A percentile compares a stretch with the other conserved stretches of the same genome.
These are phyloP conservation scores for Siniperca chuatsi DNA, from an alignment of 2,113 vertebrate species.

Conservation along the genomic window DNA sequence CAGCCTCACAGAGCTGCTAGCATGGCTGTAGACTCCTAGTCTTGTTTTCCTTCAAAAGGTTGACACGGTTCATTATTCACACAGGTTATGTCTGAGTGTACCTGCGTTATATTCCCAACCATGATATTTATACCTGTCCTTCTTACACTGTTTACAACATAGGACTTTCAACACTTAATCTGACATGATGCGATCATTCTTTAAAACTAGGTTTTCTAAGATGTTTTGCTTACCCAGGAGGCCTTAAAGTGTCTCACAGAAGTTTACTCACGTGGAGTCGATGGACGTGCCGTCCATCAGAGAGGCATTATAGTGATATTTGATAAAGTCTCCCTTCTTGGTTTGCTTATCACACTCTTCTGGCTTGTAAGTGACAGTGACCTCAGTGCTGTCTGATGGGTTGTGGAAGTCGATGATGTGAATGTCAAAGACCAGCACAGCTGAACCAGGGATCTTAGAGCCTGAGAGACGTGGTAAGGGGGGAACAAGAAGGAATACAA, in stretches of 20 bases:
- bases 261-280: conserved; percentile 93
- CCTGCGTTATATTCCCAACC: too few relatives aligned
- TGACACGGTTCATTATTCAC: too few relatives aligned
- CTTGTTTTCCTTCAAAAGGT: too few relatives aligned
- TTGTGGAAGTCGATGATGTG: conserved; percentile 98
- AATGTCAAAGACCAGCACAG: conserved; percentile 95
- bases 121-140: too few relatives aligned
- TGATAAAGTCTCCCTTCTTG: conserved; percentile 96
- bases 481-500: not conserved
- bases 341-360: conserved; percentile 86
- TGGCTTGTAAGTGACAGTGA: conserved; percentile 88
- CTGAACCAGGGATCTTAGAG: conserved; percentile 94
- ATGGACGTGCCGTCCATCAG: conserved; percentile 94
- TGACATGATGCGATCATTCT: too few relatives aligned
- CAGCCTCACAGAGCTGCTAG: too few relatives aligned
- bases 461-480: conserved; percentile 76
- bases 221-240: not conserved
- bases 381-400: conserved; percentile 88
- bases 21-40: too few relatives aligned
- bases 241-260: not conserved
- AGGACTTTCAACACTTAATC: not conserved
- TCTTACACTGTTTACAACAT: too few relatives aligned
- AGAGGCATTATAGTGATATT: conserved; percentile 97
- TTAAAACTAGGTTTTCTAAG: not conserved
- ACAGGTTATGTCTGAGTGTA: too few relatives aligned